These are phyloP conservation scores for Lepus europaeus DNA, from an alignment of 2,113 vertebrate genomes.

Conservation along the genomic window DNA sequence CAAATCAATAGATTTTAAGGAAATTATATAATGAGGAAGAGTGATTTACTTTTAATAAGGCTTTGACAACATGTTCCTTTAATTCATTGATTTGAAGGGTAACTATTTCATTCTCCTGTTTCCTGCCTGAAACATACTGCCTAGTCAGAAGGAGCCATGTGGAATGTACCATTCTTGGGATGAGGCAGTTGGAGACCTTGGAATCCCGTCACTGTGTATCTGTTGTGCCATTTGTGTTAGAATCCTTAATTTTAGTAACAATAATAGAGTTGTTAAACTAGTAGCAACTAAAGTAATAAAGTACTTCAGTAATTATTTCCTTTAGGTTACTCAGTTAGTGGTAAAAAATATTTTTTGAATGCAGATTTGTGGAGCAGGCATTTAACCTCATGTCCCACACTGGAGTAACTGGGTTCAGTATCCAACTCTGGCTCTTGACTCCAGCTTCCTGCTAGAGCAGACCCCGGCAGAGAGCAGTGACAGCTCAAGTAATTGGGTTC, in stretches of 20 bases:
- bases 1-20: too few relatives aligned
- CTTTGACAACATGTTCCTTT: not conserved
- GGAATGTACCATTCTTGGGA: not conserved
- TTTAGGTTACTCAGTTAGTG: not conserved
- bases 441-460: too few relatives aligned
- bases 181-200: not conserved
- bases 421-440: too few relatives aligned
- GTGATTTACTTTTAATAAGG: not conserved
- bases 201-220: not conserved
- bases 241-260: slow-evolving; percentile 28
- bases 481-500: too few relatives aligned
- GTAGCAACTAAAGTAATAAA: not conserved
- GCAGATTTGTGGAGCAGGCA: not conserved
- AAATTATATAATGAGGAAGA: not conserved
- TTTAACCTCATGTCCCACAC: too few relatives aligned
- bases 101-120: not conserved
- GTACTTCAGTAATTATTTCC: not conserved
- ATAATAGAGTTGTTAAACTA: not conserved
- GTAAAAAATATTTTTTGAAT: not conserved
- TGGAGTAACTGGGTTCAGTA: too few relatives aligned
- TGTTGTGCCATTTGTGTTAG: not conserved
- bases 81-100: not conserved
- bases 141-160: not conserved
- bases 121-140: not conserved
- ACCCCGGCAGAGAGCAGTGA: too few relatives aligned